Evolutionary conservation across 2,888 invertebrate genomes (phyloP).

Genomic region (Eupithecia dodoneata): DNA sequence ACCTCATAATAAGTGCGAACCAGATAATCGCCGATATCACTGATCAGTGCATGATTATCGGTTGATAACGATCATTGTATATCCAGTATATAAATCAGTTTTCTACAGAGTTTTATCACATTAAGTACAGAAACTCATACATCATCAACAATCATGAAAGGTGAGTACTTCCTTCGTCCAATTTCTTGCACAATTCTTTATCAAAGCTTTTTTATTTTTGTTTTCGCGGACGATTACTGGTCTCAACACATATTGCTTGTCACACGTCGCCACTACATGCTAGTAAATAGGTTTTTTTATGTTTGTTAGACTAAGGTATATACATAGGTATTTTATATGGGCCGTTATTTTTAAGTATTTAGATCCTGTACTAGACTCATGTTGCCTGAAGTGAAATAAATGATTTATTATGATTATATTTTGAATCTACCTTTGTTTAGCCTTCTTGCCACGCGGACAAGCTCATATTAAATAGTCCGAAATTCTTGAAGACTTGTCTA

Average conservation of each 20-base stretch:
- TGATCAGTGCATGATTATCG: constrained; percentile 30
- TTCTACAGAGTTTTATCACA: neutral
- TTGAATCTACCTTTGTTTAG: neutral
- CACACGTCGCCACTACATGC: too few species aligned
- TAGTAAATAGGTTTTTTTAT: too few species aligned
- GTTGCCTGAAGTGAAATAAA: too few species aligned
- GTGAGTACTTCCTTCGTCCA: constrained; percentile 15
- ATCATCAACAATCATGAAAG: constrained; percentile 32
- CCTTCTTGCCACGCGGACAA: neutral
- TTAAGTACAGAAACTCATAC: neutral
- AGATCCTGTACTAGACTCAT: too few species aligned
- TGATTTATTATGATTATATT: too few species aligned
- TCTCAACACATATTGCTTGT: too few species aligned
- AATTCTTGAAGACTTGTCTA: neutral
- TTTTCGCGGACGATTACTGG: too few species aligned
- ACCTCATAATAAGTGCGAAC: constrained; percentile 4
- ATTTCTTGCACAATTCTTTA: neutral
- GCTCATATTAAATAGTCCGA: neutral
- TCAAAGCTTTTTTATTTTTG: neutral
- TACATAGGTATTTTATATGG: too few species aligned
- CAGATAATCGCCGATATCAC: constrained; percentile 1
- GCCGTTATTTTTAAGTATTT: too few species aligned
- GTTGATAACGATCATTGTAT: constrained; percentile 30
- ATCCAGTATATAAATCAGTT: constrained; percentile 6
- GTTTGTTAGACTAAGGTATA: too few species aligned